Evolutionary conservation across 2,113 vertebrate species (phyloP), one percentile per base, ranked within the genome.

Genomic region (Engystomops pustulosus): DNA sequence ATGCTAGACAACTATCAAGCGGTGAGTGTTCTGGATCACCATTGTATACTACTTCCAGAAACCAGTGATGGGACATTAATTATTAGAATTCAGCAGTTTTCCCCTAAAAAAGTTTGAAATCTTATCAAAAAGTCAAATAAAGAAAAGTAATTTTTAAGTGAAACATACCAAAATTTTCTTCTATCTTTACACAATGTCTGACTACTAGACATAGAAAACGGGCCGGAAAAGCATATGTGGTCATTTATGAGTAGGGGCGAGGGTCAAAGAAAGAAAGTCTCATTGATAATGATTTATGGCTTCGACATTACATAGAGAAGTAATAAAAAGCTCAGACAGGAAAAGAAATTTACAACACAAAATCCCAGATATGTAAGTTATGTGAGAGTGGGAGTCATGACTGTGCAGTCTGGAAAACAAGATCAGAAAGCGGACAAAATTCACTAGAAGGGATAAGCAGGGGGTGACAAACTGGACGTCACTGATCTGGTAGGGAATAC

Each of bases 331-430:
- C 34, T 58, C 15, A 11, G 32, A 15, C 34, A 55, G 23, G 25
- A 15, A 23, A 41, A 55, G 20, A 55, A 58, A 78, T 78, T 78
- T 78, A 78, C 51, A 4, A 12, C 51, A 41, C 20, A 78, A 60
- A 25, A 41, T 78, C 51, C 20, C 32, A 78, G 75, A 78, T 78
- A 78, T 60, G 51, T 2, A 60, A 38, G 75, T 60, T 78, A 58
- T 58, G 53, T 60, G 55, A 18, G 34, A 53, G 75, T 41, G 75
- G 75, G 75, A 78, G 74, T 58, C 51, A 3, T 36, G 32, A 77
- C 11, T 51, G 45, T 49, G 23, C 18, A 30, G 44, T 51, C 41
- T 32, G 9, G 32, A 36, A 58, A 58, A 38, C 4, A 58, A 55
- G 49, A 55, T 53, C 51, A 41, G n/a, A 32, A 25, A 60, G 49